These are phyloP conservation scores for Gastracanthus pulcherrimus DNA, from an alignment of 2,888 invertebrate species.

Conservation along the genomic window DNA sequence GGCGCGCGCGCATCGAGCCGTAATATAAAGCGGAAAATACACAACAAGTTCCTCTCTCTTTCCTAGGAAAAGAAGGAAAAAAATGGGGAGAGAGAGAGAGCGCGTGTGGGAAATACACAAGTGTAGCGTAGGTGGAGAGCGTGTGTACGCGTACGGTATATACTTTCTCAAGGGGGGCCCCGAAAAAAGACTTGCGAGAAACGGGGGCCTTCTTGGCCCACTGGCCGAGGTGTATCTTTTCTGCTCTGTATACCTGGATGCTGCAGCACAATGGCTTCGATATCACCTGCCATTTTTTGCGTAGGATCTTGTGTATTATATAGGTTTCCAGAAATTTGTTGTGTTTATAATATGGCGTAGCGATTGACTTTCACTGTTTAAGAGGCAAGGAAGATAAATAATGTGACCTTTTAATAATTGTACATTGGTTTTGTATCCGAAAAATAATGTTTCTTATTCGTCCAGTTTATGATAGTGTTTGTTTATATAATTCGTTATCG, in stretches of 20 bases:
- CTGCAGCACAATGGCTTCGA: neutral
- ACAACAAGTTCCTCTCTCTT: constrained; percentile 31
- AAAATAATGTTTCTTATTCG: too few relatives aligned
- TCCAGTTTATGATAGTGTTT: too few relatives aligned
- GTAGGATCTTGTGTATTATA: neutral
- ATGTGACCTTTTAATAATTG: too few relatives aligned
- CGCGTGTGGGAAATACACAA: constrained; percentile 50
- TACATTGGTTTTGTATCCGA: too few relatives aligned
- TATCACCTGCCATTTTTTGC: neutral
- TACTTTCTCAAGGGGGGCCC: constrained; percentile 25
- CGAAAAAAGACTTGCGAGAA: too few relatives aligned
- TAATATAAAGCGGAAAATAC: constrained; percentile 38
- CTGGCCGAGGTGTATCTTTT: too few relatives aligned
- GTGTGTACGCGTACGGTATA: neutral
- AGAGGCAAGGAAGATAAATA: too few relatives aligned
- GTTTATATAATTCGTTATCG: too few relatives aligned
- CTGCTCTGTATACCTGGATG: neutral
- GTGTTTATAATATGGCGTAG: too few relatives aligned
- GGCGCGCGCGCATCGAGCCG: constrained; percentile 14
- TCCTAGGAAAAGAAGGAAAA: neutral
- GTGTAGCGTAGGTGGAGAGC: constrained; percentile 18
- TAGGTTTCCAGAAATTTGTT: too few relatives aligned
- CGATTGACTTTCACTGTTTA: too few relatives aligned
- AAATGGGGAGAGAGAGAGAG: neutral
- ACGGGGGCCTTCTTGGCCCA: neutral